These are phyloP conservation scores for Leptothorax acervorum DNA, from an alignment of 2,888 invertebrate genomes.

Conservation along the genomic window DNA sequence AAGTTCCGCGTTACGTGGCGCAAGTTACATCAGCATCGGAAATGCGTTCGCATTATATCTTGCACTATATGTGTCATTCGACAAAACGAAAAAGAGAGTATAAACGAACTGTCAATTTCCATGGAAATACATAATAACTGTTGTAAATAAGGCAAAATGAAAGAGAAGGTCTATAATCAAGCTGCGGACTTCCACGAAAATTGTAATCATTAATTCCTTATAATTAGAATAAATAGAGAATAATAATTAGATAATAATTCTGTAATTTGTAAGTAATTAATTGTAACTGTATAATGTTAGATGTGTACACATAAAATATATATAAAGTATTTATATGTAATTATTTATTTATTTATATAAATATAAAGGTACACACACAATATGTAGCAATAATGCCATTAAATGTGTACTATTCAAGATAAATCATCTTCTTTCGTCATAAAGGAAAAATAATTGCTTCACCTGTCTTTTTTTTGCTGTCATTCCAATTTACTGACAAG, in stretches of 20 bases:
- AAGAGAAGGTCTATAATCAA: neutral
- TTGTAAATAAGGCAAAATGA: neutral
- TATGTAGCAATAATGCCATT: neutral
- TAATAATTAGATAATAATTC: neutral
- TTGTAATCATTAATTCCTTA: neutral
- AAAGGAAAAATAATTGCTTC: slow-evolving; percentile 32
- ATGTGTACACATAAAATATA: neutral
- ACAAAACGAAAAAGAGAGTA: neutral
- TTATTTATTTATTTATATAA: neutral
- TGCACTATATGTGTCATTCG: neutral
- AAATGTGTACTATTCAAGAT: neutral
- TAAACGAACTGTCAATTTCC: neutral
- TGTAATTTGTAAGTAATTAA: neutral
- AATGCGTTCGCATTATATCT: slow-evolving; percentile 43
- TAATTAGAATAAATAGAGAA: neutral
- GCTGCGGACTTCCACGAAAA: neutral
- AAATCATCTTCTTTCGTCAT: slow-evolving; percentile 30
- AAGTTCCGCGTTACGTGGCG: slow-evolving; percentile 58
- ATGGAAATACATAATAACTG: neutral
- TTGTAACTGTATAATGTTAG: neutral
- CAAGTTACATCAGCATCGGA: slow-evolving; percentile 42
- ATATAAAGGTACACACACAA: neutral
- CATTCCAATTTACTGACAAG: slow-evolving; percentile 39
- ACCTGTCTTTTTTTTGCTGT: slow-evolving; percentile 14
- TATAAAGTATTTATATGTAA: too few species aligned